Percentiles rank a stretch among this genome's conserved stretches.
Conservation (phyloP, 2,888 invertebrate species). For the Habroteleia sp. region DNA sequence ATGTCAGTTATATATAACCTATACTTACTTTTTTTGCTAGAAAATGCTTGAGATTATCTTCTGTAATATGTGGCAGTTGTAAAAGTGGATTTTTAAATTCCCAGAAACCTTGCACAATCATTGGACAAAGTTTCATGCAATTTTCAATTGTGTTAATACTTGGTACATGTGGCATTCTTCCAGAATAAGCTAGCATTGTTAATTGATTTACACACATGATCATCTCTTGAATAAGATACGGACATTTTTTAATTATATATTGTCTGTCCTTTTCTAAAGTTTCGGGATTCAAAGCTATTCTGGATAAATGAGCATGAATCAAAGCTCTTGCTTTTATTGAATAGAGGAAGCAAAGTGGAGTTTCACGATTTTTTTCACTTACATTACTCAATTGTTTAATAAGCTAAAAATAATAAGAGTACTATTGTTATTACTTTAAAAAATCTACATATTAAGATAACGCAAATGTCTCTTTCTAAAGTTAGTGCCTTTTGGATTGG, state of each 20-base stretch:
- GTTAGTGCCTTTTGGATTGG: no score
- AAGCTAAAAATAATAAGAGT: slow-evolving; percentile 85
- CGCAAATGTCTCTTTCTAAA: no score
- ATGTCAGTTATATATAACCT: background rate
- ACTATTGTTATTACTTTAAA: no score
- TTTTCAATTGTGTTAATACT: slow-evolving; percentile 97
- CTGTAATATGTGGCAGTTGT: slow-evolving; percentile 95
- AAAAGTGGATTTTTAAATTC: slow-evolving; percentile 96
- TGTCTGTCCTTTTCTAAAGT: slow-evolving; percentile 93
- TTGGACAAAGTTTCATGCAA: slow-evolving; percentile 97
- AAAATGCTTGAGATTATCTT: slow-evolving; percentile 94
- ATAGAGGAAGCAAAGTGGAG: slow-evolving; percentile 94
- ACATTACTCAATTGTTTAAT: slow-evolving; percentile 95
- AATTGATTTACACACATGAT: slow-evolving; percentile 97
- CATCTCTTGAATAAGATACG: slow-evolving; percentile 98
- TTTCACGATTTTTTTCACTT: slow-evolving; percentile 97
- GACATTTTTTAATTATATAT: slow-evolving; percentile 93
- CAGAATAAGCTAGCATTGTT: slow-evolving; percentile 93
- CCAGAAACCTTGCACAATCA: slow-evolving; percentile 98
- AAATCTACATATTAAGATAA: no score
- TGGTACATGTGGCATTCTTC: slow-evolving; percentile 92
- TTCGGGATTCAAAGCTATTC: slow-evolving; percentile 88
- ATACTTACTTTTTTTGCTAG: slow-evolving; percentile 87
- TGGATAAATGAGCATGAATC: slow-evolving; percentile 96
- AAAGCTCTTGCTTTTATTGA: slow-evolving; percentile 96